These are phyloP conservation scores for Hecatera dysodea DNA, from an alignment of 2,888 invertebrate species.

Conservation along the genomic window DNA sequence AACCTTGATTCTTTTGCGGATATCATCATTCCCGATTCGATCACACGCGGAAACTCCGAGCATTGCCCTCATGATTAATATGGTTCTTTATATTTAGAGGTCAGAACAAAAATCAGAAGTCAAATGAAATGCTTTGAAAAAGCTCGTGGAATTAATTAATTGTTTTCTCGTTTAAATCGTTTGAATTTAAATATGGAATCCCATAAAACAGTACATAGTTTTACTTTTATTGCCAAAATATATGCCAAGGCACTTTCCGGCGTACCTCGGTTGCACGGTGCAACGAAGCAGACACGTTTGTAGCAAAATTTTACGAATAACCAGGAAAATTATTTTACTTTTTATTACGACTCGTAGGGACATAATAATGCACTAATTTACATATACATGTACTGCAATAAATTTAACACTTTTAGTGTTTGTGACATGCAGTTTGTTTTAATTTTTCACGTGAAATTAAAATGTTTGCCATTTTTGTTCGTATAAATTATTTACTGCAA, in stretches of 20 bases:
- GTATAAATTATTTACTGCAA: neutral
- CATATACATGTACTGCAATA: conserved; percentile 51
- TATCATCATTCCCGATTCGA: too few species aligned
- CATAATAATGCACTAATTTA: conserved; percentile 50
- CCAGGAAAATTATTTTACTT: conserved; percentile 21
- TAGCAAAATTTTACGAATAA: conserved; percentile 29
- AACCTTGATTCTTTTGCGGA: too few species aligned
- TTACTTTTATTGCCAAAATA: conserved; percentile 49
- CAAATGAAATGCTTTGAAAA: neutral
- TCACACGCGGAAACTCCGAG: too few species aligned
- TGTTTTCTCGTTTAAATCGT: neutral
- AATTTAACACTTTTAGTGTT: conserved; percentile 37
- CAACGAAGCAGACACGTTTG: neutral
- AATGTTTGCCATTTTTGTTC: neutral
- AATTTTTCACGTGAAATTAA: conserved; percentile 14
- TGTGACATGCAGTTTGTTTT: conserved; percentile 14
- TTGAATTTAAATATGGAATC: conserved; percentile 29
- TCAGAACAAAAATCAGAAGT: too few species aligned
- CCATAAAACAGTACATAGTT: conserved; percentile 22
- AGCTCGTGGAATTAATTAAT: neutral
- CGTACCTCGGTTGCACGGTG: conserved; percentile 11
- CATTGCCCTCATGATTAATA: too few species aligned
- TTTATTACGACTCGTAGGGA: conserved; percentile 35
- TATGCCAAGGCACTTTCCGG: conserved; percentile 35
- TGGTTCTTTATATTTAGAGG: too few species aligned